Base-by-base conservation (phyloP, 2,888 invertebrate genomes). In the Limenitis camilla region DNA sequence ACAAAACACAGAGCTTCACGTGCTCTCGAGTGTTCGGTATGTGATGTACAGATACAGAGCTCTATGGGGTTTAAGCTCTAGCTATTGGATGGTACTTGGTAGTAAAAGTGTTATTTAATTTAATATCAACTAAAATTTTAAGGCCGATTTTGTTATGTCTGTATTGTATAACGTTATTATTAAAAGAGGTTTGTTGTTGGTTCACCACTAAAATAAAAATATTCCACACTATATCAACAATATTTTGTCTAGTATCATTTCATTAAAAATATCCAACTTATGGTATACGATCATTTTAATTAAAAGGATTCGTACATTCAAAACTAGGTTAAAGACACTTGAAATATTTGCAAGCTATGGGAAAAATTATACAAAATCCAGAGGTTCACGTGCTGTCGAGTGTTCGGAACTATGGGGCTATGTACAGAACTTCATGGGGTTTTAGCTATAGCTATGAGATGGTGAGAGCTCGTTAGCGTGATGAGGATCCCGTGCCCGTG, bases 401-500 rank as follows among this genome's bases (percentile, higher is more conserved):
- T 28, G 40, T 40, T 40, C 28, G 19, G 19, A 19, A 3, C 19
- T 19, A 19, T 19, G 19, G 19, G 19, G 19, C 43, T 51, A 41
- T 55, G 55, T 33, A 28, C 45, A 40, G 32, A 40, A 29, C 35
- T 32, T 11, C 28, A 38, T 32, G 36, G 54, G 50, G 39, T 39
- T 54, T 31, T 49, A 41, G 32, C n/a, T 52, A 43, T 40, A 43
- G 48, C 40, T 44, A 48, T 29, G 31, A 28, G 9, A 33, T 39
- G 43, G 35, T 35, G 53, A 53, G 54, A 49, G 58, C 50, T 60
- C 58, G 60, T 60, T 56, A 58, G 50, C 58, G 45, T 52, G 58
- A 51, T 56, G 56, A 60, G 58, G 35, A 54, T 54, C 46, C 56
- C 48, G 49, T 50, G 56, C 39, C 48, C 50, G 52, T 52, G 56